Percentiles rank a stretch among this genome's conserved stretches.
phyloP scores from a whole-genome alignment of 2,797 vertebrate genomes.

The Sarcophilus harrisii region DNA sequence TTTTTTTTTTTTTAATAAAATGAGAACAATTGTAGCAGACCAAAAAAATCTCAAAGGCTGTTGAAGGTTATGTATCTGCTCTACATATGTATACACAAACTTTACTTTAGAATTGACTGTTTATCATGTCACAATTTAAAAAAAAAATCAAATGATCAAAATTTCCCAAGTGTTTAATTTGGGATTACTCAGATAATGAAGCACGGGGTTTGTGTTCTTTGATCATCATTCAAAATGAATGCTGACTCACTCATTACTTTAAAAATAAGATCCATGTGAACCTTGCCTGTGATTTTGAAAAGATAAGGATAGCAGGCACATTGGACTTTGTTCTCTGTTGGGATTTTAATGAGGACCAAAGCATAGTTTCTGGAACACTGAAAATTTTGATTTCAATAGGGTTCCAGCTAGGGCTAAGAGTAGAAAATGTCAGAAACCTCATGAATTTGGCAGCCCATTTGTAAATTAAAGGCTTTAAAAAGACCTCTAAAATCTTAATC shows the following conservation, averaged over 20 bases:
- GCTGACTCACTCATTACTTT: slow-evolving; percentile 68
- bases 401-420: slow-evolving; percentile 71
- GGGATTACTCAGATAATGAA: slow-evolving; percentile 78
- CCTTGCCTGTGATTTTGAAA: slow-evolving; percentile 73
- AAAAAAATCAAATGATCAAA: slow-evolving; percentile 66
- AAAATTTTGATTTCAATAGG: slow-evolving; percentile 78
- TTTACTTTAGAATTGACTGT: slow-evolving; percentile 54
- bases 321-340: slow-evolving; percentile 74
- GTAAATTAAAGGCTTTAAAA: slow-evolving; percentile 73
- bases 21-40: slow-evolving; percentile 48
- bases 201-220: slow-evolving; percentile 52
- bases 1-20: slow-evolving; percentile 62
- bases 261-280: slow-evolving; percentile 75
- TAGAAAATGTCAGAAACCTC: slow-evolving; percentile 74
- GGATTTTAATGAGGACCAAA: slow-evolving; percentile 79
- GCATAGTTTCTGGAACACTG: slow-evolving; percentile 75
- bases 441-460: slow-evolving; percentile 60
- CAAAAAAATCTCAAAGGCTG: slow-evolving; percentile 62
- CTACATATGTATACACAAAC: slow-evolving; percentile 38
- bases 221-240: slow-evolving; percentile 73
- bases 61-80: slow-evolving; percentile 70
- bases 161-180: slow-evolving; percentile 78
- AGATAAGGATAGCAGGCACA: slow-evolving; percentile 70
- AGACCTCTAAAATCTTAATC: slow-evolving; percentile 62
- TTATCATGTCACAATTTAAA: slow-evolving; percentile 64